Conservation (phyloP, 2,888 invertebrate species). For the Hypercompe scribonia region DNA sequence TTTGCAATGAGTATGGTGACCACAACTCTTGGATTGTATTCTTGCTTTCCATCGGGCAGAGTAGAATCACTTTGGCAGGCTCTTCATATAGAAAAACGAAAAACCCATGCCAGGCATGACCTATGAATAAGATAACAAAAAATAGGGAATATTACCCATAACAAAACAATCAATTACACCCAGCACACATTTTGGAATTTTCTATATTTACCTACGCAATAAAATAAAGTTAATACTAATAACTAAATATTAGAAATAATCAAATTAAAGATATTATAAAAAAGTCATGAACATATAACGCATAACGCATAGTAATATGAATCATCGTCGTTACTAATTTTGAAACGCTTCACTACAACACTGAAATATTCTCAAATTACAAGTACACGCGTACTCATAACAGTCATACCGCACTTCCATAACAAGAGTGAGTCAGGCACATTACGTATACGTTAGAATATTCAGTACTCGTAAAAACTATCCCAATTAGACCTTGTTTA, state of each 20-base stretch:
- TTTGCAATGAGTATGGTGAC: too few relatives aligned
- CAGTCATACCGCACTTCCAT: constrained; percentile 47
- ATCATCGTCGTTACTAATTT: constrained; percentile 7
- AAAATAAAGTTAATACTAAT: too few relatives aligned
- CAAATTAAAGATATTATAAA: background rate
- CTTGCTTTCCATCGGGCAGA: too few relatives aligned
- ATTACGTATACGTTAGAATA: constrained; percentile 56
- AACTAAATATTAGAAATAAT: background rate
- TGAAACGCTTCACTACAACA: constrained; percentile 17
- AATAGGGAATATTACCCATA: too few relatives aligned
- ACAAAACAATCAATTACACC: too few relatives aligned
- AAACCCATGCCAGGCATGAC: background rate
- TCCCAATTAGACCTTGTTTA: constrained; percentile 60
- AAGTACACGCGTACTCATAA: constrained; percentile 31
- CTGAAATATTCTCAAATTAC: constrained; percentile 27
- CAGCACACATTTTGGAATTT: too few relatives aligned
- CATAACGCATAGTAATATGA: background rate
- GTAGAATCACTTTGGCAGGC: too few relatives aligned
- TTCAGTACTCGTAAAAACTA: constrained; percentile 67
- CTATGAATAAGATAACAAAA: background rate
- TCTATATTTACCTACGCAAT: too few relatives aligned
- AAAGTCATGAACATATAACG: background rate
- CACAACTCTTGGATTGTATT: too few relatives aligned
- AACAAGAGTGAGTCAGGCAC: constrained; percentile 49
- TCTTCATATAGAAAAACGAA: too few relatives aligned